Conservation (phyloP, 1,140 invertebrate species). For the Ladona fulva region DNA sequence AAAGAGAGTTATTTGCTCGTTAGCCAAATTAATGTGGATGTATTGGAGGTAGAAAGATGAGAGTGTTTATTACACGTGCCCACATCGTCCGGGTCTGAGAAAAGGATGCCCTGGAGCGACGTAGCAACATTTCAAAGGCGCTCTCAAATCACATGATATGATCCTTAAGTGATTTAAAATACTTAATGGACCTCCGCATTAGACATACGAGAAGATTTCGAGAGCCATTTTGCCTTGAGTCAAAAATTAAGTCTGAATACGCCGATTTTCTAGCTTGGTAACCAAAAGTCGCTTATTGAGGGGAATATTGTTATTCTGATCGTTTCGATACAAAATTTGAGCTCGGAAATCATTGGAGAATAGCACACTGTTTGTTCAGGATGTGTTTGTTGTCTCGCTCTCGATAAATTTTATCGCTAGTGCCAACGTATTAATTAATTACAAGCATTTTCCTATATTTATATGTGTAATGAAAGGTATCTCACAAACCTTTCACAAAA, state of each 20-base stretch:
- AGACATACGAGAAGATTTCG: not conserved
- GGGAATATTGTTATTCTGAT: too few relatives aligned
- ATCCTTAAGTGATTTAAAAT: not conserved
- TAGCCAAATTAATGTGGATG: not conserved
- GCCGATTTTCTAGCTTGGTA: too few relatives aligned
- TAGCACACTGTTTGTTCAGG: too few relatives aligned
- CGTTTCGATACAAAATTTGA: too few relatives aligned
- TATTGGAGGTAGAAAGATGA: not conserved
- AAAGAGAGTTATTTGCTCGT: slow-evolving; percentile 1
- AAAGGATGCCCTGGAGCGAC: not conserved
- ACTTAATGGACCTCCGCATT: not conserved
- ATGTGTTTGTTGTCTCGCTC: too few relatives aligned
- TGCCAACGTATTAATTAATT: too few relatives aligned
- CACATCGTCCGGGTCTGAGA: not conserved
- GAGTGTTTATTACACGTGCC: not conserved
- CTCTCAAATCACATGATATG: not conserved
- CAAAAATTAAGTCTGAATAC: not conserved
- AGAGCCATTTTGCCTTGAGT: not conserved
- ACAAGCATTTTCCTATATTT: too few relatives aligned
- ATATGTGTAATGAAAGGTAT: too few relatives aligned
- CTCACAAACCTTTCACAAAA: too few relatives aligned
- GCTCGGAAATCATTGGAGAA: too few relatives aligned
- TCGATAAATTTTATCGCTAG: too few relatives aligned
- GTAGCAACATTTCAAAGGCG: not conserved
- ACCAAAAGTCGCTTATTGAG: too few relatives aligned